Evolutionary conservation across 2,797 vertebrate species (phyloP).

Genomic region (Enteromius trimaculatus): DNA sequence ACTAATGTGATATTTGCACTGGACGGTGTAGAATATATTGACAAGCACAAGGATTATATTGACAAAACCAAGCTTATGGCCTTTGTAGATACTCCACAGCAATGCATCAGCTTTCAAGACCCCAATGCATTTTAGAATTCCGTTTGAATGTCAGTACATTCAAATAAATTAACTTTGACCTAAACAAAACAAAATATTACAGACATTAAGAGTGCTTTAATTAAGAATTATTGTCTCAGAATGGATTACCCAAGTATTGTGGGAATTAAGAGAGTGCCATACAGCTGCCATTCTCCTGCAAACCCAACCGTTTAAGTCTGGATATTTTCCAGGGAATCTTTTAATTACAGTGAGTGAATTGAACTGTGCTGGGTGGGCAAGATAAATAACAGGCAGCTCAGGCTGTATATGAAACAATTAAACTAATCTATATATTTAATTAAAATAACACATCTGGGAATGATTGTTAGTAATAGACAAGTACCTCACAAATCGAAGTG

Average conservation of each 20-base stretch:
- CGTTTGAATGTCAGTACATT: neutral
- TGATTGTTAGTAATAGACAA: conserved; percentile 65
- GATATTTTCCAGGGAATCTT: conserved; percentile 78
- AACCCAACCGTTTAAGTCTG: conserved; percentile 76
- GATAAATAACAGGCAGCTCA: conserved; percentile 77
- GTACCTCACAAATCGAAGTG: conserved; percentile 61
- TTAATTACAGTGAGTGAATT: conserved; percentile 83
- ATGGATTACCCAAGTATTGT: conserved; percentile 21
- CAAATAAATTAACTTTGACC: conserved; percentile 2
- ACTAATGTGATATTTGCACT: neutral
- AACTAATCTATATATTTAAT: conserved; percentile 83
- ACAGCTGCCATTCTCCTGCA: conserved; percentile 66
- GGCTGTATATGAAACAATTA: conserved; percentile 77
- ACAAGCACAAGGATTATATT: neutral
- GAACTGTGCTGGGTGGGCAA: conserved; percentile 67
- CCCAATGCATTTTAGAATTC: neutral
- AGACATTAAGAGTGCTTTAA: conserved; percentile 14
- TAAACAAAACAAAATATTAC: neutral
- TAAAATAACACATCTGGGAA: conserved; percentile 80
- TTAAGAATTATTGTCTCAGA: conserved; percentile 29
- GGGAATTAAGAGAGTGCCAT: conserved; percentile 36
- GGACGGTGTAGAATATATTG: neutral
- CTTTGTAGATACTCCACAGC: neutral
- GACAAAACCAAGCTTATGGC: neutral
- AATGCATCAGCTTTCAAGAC: neutral